phyloP scores from a whole-genome alignment of 2,113 vertebrate genomes.

The Canis aureus region DNA sequence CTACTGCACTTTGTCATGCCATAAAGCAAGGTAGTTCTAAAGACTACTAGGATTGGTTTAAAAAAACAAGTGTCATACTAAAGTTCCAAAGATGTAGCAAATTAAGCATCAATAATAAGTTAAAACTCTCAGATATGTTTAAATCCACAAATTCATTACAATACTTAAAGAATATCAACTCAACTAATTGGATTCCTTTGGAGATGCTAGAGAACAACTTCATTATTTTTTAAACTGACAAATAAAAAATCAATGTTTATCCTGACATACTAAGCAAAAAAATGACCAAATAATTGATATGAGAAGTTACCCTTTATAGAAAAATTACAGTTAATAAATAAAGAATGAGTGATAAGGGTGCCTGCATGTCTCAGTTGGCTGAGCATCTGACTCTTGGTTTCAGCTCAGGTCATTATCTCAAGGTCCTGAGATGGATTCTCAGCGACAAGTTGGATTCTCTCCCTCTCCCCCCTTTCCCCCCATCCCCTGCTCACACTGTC shows the following conservation, averaged over 20 bases:
- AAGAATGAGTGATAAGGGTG: neutral
- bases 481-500: neutral
- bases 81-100: neutral
- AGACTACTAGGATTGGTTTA: neutral
- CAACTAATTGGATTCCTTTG: neutral
- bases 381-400: neutral
- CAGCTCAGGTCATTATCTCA: neutral
- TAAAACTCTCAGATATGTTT: neutral
- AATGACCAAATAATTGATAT: neutral
- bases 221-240: neutral
- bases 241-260: neutral
- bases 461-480: neutral
- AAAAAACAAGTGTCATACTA: neutral
- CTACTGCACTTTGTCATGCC: too few species aligned
- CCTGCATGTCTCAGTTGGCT: neutral
- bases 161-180: neutral
- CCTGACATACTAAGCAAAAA: neutral
- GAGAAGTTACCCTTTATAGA: neutral
- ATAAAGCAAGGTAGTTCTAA: neutral
- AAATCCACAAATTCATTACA: constrained; percentile 19
- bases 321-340: neutral
- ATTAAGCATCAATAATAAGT: neutral
- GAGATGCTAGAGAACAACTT: neutral
- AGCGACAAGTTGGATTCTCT: neutral
- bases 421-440: neutral